Base-by-base conservation (phyloP, 2,113 vertebrate genomes). In the Poecilia latipinna region DNA sequence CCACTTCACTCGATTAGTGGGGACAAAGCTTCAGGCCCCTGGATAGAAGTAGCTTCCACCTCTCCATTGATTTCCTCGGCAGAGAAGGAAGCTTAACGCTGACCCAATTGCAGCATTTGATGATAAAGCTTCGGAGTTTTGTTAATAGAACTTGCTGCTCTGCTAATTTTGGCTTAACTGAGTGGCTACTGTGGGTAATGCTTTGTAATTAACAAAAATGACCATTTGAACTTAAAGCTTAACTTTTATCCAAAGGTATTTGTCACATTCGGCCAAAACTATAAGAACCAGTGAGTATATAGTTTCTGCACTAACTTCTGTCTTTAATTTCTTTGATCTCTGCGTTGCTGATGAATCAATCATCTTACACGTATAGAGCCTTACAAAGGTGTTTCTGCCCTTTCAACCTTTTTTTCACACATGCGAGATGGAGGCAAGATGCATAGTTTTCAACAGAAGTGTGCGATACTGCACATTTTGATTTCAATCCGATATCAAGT, bases 51-150 rank as follows among this genome's bases (percentile, higher is more conserved):
- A 63, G 79, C 75, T 72, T 37, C 66, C 72, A 83, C 68, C 74
- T 83, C 70, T 33, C 84, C 75, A 78, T 79, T 81, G 78, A 86
- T 82, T 80, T 68, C 65, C 31, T 35, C 39, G 65, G 61, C 54
- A 66, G 70, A 80, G 77, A 39, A 75, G 70, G 48, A 77, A 65
- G 86, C 82, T 89, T 89, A 84, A 88, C 67, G 79, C 74, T 86
- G 87, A 88, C 84, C 88, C 83, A 89, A 57, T 85, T 89, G 74
- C 74, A 75, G 72, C 54, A 37, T 35, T 35, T 64, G 54, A 29
- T 72, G 73, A 86, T 83, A 80, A 85, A 83, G 44, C 66, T 82
- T 70, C 48, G 48, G 65, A 62, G 69, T 64, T 75, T 48, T 86
- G 88, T 81, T 86, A 75, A 92, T 76, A 80, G 74, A 61, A 31